Evolutionary conservation across 2,888 invertebrate genomes (phyloP).

Genomic region (Ctenicera cuprea): DNA sequence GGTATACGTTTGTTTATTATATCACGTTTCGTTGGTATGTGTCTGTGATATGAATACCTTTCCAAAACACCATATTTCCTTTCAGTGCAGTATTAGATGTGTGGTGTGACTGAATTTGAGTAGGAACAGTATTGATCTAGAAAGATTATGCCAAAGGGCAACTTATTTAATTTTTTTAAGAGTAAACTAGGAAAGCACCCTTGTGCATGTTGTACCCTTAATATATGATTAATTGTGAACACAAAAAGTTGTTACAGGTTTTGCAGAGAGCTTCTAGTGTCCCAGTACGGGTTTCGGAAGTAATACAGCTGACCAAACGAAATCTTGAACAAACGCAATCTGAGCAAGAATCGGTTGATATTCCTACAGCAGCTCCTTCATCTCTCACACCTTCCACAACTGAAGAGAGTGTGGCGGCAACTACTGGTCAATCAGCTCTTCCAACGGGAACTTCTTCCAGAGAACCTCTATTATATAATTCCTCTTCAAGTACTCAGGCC

Average conservation of each 20-base stretch:
- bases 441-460: slow-evolving; percentile 71
- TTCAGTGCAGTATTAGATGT: too few species aligned
- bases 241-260: slow-evolving; percentile 71
- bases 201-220: not conserved
- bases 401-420: slow-evolving; percentile 74
- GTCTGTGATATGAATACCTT: too few species aligned
- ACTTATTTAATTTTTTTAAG: not conserved
- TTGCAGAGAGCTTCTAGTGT: slow-evolving; percentile 84
- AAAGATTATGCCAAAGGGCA: too few species aligned
- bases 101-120: too few species aligned
- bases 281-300: slow-evolving; percentile 76
- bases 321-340: slow-evolving; percentile 79
- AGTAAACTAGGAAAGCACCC: not conserved
- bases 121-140: too few species aligned
- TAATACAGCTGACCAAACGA: slow-evolving; percentile 70
- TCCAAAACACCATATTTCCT: too few species aligned
- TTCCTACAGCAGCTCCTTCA: slow-evolving; percentile 61
- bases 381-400: slow-evolving; percentile 76
- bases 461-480: slow-evolving; percentile 79
- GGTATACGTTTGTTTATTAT: not conserved
- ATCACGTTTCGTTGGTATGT: too few species aligned
- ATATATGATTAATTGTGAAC: slow-evolving; percentile 9
- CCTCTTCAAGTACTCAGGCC: slow-evolving; percentile 71
- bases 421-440: slow-evolving; percentile 64
- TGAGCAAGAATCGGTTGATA: slow-evolving; percentile 77